Evolutionary conservation across 2,797 vertebrate genomes (phyloP).

Genomic region (Amblyopsis hoosieri): DNA sequence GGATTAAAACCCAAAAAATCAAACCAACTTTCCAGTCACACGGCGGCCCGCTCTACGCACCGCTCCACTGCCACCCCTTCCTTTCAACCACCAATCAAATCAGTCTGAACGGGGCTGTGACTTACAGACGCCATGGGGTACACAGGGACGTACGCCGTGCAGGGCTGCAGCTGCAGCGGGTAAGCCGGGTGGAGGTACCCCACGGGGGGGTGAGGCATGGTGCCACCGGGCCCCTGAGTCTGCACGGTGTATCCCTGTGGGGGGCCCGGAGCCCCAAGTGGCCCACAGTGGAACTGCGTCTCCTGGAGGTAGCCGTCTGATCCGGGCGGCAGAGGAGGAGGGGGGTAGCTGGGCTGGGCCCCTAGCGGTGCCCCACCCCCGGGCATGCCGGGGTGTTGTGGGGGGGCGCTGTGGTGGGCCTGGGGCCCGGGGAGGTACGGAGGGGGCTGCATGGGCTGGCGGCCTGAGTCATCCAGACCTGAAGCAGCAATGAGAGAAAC

Average conservation of each 20-base stretch:
- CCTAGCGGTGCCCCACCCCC: conserved; percentile 42
- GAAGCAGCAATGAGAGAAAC: conserved; percentile 5
- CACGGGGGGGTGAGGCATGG: conserved; percentile 79
- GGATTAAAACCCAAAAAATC: no score
- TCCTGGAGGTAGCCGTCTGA: conserved; percentile 83
- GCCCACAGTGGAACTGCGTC: conserved; percentile 80
- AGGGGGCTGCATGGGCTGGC: conserved; percentile 86
- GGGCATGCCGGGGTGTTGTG: conserved; percentile 70
- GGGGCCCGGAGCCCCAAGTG: conserved; percentile 62
- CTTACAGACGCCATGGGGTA: conserved; percentile 92
- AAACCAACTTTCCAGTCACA: no score
- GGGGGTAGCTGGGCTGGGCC: conserved; percentile 76
- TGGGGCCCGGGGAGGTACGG: conserved; percentile 78
- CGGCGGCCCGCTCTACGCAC: no score
- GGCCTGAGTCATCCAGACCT: conserved; percentile 82
- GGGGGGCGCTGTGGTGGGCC: conserved; percentile 61
- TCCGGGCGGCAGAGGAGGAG: conserved; percentile 74
- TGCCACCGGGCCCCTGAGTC: conserved; percentile 81
- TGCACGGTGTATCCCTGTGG: conserved; percentile 88
- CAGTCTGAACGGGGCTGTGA: conserved; percentile 25
- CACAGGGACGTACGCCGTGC: conserved; percentile 91
- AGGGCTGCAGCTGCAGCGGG: conserved; percentile 91
- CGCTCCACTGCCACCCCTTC: no score
- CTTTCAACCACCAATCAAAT: neutral
- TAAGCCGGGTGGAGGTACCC: conserved; percentile 89